These are phyloP conservation scores for Ophioninae sp. DNA, from an alignment of 2,888 invertebrate species.

Conservation along the genomic window DNA sequence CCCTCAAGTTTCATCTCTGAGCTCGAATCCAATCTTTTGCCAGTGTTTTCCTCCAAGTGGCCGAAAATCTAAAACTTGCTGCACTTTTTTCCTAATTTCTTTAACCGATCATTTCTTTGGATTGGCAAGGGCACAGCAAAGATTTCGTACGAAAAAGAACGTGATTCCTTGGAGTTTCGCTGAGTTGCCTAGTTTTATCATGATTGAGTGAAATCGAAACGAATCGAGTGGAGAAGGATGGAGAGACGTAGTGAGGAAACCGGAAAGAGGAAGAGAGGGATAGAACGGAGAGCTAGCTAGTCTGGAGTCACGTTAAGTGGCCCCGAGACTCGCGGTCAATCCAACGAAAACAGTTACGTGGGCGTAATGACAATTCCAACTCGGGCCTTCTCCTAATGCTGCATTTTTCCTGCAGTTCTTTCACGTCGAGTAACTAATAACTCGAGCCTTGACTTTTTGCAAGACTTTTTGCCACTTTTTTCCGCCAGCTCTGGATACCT, in stretches of 20 bases:
- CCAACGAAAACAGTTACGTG: slow-evolving; percentile 61
- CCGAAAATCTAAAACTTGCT: neutral
- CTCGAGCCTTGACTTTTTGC: slow-evolving; percentile 63
- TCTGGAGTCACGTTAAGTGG: slow-evolving; percentile 11
- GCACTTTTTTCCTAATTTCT: neutral
- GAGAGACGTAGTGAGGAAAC: neutral
- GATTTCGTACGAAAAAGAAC: slow-evolving; percentile 12
- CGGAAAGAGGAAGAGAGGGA: slow-evolving; percentile 13
- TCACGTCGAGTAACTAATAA: slow-evolving; percentile 48
- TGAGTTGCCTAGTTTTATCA: slow-evolving; percentile 46
- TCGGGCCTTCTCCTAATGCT: slow-evolving; percentile 40
- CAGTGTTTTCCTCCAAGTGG: neutral
- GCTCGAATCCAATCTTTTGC: no score
- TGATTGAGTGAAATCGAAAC: slow-evolving; percentile 61
- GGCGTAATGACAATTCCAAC: slow-evolving; percentile 57
- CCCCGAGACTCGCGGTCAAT: slow-evolving; percentile 50
- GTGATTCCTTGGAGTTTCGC: slow-evolving; percentile 22
- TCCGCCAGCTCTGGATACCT: neutral
- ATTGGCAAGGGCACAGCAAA: slow-evolving; percentile 1
- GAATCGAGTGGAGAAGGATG: slow-evolving; percentile 41
- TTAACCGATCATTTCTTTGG: slow-evolving; percentile 2
- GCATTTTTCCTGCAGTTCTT: slow-evolving; percentile 59
- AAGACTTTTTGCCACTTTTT: slow-evolving; percentile 9
- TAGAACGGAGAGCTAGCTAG: neutral
- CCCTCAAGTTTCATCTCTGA: no score